Percentiles rank a stretch among this genome's conserved stretches.
Conservation (phyloP, 2,888 invertebrate species). For the Meganola albula region DNA sequence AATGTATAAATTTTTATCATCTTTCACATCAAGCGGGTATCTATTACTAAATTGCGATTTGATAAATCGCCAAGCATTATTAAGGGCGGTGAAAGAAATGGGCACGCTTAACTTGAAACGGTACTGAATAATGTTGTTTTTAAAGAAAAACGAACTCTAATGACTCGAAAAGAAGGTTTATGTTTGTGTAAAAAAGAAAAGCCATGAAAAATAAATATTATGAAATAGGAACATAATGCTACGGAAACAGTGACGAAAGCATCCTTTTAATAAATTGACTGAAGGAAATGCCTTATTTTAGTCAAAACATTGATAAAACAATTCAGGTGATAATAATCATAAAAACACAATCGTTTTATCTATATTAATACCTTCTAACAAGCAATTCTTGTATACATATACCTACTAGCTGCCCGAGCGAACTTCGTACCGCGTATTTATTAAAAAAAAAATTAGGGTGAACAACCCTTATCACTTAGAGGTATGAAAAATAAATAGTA, state of each 20-base stretch:
- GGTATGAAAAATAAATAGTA: too few relatives aligned
- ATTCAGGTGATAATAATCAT: too few relatives aligned
- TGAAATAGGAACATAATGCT: conserved; percentile 59
- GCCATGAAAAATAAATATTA: conserved; percentile 55
- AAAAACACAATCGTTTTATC: too few relatives aligned
- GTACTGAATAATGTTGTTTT: conserved; percentile 30
- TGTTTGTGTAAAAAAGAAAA: conserved; percentile 23
- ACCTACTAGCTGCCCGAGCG: too few relatives aligned
- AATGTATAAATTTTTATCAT: conserved; percentile 58
- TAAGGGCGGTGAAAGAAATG: conserved; percentile 73
- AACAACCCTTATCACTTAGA: too few relatives aligned
- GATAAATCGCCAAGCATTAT: conserved; percentile 76
- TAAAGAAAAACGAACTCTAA: conserved; percentile 37
- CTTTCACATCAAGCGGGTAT: conserved; percentile 68
- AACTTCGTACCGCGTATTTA: too few relatives aligned
- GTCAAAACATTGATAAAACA: too few relatives aligned
- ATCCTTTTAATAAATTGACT: conserved; percentile 57
- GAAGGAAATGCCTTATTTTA: too few relatives aligned
- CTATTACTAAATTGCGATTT: conserved; percentile 77
- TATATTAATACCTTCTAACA: too few relatives aligned
- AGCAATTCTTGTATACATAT: too few relatives aligned
- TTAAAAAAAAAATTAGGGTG: too few relatives aligned
- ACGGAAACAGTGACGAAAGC: conserved; percentile 55
- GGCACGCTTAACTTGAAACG: conserved; percentile 62
- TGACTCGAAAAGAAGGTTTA: conserved; percentile 27